Percentiles rank a stretch among this genome's conserved stretches.
Evolutionary conservation across 1,140 invertebrate species (phyloP).

Genomic region (Chymomyza costata): DNA sequence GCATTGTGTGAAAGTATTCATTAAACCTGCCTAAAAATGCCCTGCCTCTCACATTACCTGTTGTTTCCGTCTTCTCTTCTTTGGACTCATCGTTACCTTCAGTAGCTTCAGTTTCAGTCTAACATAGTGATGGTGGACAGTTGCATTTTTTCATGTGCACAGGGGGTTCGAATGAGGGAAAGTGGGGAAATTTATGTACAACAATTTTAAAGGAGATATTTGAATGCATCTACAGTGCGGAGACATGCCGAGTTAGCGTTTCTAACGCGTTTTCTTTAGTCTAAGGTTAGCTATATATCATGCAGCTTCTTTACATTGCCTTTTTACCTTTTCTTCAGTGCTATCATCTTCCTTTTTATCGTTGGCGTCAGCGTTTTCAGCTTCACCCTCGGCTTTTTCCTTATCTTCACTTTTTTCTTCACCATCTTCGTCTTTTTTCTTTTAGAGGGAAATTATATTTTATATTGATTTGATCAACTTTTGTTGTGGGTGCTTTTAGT

Average conservation of each 20-base stretch:
- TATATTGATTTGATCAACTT: no score
- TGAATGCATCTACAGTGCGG: constrained; percentile 20
- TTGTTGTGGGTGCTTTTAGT: no score
- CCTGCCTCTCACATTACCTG: constrained; percentile 42
- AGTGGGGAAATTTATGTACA: constrained; percentile 48
- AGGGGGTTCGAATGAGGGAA: constrained; percentile 10
- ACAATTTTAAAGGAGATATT: constrained; percentile 11
- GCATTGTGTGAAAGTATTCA: constrained; percentile 22
- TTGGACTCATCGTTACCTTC: constrained; percentile 27
- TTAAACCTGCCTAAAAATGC: constrained; percentile 9
- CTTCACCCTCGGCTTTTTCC: constrained; percentile 32
- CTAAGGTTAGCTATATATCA: no score
- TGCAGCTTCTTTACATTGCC: no score
- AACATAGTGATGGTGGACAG: no score
- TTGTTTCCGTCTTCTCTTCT: constrained; percentile 28
- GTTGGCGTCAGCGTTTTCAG: constrained; percentile 22
- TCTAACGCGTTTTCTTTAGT: no score
- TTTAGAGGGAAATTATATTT: constrained; percentile 15
- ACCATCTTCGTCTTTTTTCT: constrained; percentile 37
- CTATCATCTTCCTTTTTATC: constrained; percentile 15
- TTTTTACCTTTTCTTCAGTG: constrained; percentile 53
- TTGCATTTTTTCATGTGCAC: no score
- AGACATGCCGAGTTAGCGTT: no score
- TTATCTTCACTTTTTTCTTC: constrained; percentile 28
- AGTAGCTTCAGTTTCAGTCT: constrained; percentile 48